Percentiles rank a stretch among this genome's conserved stretches.
These are phyloP conservation scores for Drosophila falleni DNA, from an alignment of 2,888 invertebrate species.

Conservation along the genomic window DNA sequence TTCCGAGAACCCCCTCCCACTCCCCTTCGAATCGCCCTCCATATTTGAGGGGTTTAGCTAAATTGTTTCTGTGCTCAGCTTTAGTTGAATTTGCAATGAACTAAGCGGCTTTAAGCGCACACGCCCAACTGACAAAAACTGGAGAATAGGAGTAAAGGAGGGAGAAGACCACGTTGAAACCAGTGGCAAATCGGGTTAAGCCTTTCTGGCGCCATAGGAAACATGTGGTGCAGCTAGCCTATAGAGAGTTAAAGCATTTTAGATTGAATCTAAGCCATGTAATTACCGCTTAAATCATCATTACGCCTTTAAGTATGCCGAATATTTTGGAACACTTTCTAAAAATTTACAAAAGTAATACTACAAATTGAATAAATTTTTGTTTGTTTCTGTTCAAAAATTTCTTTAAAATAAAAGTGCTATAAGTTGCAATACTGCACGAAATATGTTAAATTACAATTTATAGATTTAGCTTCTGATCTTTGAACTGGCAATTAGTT, in stretches of 20 bases:
- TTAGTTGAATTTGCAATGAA: constrained; percentile 69
- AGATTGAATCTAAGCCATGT: constrained; percentile 15
- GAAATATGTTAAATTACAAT: no score
- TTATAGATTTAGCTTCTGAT: no score
- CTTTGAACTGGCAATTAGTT: no score
- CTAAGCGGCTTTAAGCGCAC: constrained; percentile 69
- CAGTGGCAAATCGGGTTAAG: constrained; percentile 52
- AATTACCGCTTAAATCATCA: constrained; percentile 41
- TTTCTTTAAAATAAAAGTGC: no score
- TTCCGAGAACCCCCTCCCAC: background rate
- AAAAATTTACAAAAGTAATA: no score
- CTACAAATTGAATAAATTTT: no score
- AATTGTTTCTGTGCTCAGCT: constrained; percentile 63
- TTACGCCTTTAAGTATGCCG: constrained; percentile 1
- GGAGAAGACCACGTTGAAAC: constrained; percentile 10
- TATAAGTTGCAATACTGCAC: no score
- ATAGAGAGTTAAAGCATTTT: constrained; percentile 7
- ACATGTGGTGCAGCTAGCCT: constrained; percentile 32
- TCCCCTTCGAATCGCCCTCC: background rate
- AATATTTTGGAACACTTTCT: background rate
- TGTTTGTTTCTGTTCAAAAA: background rate
- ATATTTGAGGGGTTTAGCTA: constrained; percentile 31
- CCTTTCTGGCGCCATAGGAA: constrained; percentile 33
- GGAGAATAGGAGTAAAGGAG: background rate
- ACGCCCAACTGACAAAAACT: constrained; percentile 36